A percentile compares a stretch with the other conserved stretches of the same genome.
These are phyloP conservation scores for Ia io DNA, from an alignment of 2,113 vertebrate species.

Conservation along the genomic window DNA sequence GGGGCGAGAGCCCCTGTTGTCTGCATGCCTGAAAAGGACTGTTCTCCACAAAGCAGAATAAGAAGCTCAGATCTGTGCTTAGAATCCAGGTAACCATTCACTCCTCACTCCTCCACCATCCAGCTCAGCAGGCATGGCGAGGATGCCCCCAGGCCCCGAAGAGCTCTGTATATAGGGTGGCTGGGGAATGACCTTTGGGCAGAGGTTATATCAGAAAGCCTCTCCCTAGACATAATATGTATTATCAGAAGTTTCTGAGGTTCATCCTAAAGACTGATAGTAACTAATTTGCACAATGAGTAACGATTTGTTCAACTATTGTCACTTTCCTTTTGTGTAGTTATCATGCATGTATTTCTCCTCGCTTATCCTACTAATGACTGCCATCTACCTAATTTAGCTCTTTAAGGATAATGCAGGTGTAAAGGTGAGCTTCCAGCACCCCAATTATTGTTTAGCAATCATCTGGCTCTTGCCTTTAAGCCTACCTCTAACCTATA, in stretches of 20 bases:
- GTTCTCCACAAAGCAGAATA: not conserved
- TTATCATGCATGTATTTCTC: not conserved
- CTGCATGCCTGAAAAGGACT: not conserved
- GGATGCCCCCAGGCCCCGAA: not conserved
- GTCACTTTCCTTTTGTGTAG: not conserved
- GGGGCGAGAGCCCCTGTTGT: not conserved
- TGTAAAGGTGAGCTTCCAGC: not conserved
- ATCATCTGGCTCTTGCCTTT: not conserved
- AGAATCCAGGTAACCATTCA: not conserved
- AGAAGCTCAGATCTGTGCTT: not conserved
- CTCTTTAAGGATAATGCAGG: not conserved
- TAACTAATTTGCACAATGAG: not conserved
- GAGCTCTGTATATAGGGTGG: not conserved
- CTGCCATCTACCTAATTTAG: not conserved
- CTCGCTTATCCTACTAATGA: not conserved
- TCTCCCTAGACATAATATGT: not conserved
- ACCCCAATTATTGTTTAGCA: not conserved
- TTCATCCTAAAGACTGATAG: not conserved
- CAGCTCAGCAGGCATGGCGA: accelerated
- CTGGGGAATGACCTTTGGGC: not conserved
- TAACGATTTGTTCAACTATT: not conserved
- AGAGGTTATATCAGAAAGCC: not conserved
- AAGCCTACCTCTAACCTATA: not conserved
- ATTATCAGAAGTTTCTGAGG: not conserved
- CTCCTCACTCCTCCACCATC: not conserved